Base-by-base conservation (phyloP, 2,797 vertebrate species). In the Cynopterus sphinx region DNA sequence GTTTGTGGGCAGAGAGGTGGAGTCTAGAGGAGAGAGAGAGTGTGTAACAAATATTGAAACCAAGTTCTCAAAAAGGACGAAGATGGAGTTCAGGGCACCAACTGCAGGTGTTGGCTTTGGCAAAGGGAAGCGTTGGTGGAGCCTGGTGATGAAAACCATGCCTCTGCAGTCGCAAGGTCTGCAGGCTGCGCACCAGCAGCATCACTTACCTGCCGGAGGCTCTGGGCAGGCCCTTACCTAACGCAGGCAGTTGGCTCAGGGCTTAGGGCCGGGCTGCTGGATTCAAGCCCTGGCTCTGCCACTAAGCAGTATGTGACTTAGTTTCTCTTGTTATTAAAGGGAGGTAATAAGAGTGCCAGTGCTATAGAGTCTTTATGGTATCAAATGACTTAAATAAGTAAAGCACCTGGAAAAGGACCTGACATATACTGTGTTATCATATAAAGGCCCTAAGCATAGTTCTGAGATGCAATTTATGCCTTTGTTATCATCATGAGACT, bases 181-280 rank as follows among this genome's bases (percentile, higher is more conserved):
- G 22, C 53, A 49, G 77, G 28, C 55, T 51, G n/a, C 33, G 13
- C 51, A 21, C 61, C 22, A 49, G 46, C 9, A 33, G 57, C 9
- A 6, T 16, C 33, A 8, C 31, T 2, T 31, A 19, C 13, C 0
- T 1, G 36, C 24, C 2, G 2, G 70, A 21, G n/a, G 26, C 49
- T 36, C n/a, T 39, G 31, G 41, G 41, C 3, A 67, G 75, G 36
- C 31, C 15, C 21, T 59, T 43, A 36, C 41, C 28, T 61, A 5
- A 43, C 28, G 59, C 46, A 46, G 71, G 39, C 19, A 36, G 9
- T 39, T 79, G 85, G 49, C 12, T 53, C 39, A 3, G 24, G 31
- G 13, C 15, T 31, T 74, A 79, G 59, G 51, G 31, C 17, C 41
- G 41, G 19, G 61, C 24, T 92, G 19, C 43, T 43, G 43, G 73